Base-by-base conservation (phyloP, 2,888 invertebrate genomes). In the Eudemis profundana region DNA sequence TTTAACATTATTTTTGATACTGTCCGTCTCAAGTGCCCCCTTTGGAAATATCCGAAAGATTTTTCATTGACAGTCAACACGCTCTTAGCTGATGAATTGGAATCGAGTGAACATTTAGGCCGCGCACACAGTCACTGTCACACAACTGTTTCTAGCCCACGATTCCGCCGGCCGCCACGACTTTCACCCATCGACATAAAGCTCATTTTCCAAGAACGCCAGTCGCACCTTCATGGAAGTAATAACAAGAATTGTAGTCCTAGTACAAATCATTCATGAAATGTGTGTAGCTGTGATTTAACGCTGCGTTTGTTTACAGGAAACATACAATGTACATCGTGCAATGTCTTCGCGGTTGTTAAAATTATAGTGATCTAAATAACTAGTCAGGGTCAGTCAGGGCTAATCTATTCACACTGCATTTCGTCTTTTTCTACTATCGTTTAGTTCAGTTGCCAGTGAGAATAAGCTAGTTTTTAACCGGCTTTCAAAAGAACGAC, bases 251-350 rank as follows among this genome's bases (percentile, higher is more conserved):
- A 78, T 81, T 81, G 78, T 81, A 78, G 78, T 75, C 71, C 82
- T 78, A 81, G 79, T 83, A 86, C 85, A 85, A 86, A 86, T 86
- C 85, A 84, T 84, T 83, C 82, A 82, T 81, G 84, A 81, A 82
- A 80, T 79, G 78, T 82, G 78, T 81, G 78, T 78, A 76, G 74
- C 61, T 56, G 61, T 66, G 66, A 70, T 71, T 70, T 70, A 77
- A 73, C 72, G 67, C 67, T 42, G 46, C 68, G 71, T 75, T 69
- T 81, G 77, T 81, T 83, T 81, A 76, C 74, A 68, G 64, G 47
- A 65, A 61, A 70, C 71, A 78, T 75, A 78, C 76, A 59, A n/a
- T 29, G 59, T 68, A 56, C 54, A 71, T 49, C 7, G 14, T 63
- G 42, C 53, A 59, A 47, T 62, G 54, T 66, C 56, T 66, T 51